Evolutionary conservation across 2,888 invertebrate species (phyloP).

Genomic region (Pterobdella sp.): DNA sequence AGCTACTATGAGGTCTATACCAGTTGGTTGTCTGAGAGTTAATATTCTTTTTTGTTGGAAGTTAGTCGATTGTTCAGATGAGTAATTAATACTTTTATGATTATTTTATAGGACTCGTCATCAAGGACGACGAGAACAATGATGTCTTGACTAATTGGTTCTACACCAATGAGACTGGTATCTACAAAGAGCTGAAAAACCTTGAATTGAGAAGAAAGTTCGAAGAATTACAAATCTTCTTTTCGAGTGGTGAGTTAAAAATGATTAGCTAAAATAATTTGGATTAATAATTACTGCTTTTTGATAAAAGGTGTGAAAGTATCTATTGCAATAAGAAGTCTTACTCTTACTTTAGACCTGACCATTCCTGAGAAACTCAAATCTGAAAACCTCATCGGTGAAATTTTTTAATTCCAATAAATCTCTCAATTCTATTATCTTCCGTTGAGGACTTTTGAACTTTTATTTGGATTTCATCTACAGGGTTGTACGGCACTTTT

Average conservation of each 20-base stretch:
- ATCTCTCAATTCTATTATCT: not conserved
- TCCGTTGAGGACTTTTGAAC: not conserved
- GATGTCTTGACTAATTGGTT: not conserved
- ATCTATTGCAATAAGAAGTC: not conserved
- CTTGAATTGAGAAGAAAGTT: not conserved
- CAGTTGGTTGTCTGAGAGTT: too few relatives aligned
- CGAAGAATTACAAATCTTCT: not conserved
- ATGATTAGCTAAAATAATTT: too few relatives aligned
- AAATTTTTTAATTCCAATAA: not conserved
- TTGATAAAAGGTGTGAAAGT: not conserved
- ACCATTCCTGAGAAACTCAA: not conserved
- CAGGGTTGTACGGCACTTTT: conserved; percentile 25
- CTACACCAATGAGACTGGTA: not conserved
- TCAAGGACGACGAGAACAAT: not conserved
- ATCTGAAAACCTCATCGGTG: not conserved
- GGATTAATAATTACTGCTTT: not conserved
- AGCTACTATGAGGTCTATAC: too few relatives aligned
- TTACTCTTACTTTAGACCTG: not conserved
- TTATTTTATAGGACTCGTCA: not conserved
- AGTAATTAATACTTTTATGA: not conserved
- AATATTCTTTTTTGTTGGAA: too few relatives aligned
- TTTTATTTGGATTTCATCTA: not conserved
- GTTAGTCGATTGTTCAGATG: too few relatives aligned
- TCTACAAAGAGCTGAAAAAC: not conserved
- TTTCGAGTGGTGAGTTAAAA: not conserved